These are phyloP conservation scores for Ceratina calcarata DNA, from an alignment of 1,140 invertebrate genomes.

Conservation along the genomic window DNA sequence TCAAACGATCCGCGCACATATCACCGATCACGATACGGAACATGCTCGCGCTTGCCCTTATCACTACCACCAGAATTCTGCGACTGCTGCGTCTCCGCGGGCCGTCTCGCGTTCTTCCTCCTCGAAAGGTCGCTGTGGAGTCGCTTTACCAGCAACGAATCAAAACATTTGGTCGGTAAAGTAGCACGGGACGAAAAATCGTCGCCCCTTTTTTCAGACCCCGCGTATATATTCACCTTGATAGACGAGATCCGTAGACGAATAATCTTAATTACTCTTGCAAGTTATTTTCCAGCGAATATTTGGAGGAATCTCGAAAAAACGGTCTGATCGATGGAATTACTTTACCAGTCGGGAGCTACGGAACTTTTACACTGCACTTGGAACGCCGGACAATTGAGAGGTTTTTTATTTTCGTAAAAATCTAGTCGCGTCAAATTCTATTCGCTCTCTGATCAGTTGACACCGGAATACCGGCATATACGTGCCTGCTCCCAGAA, in stretches of 20 bases:
- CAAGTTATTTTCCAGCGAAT: too few relatives aligned
- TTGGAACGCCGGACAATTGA: background rate
- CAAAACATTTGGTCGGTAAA: constrained; percentile 44
- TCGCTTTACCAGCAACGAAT: constrained; percentile 53
- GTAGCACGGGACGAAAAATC: constrained; percentile 40
- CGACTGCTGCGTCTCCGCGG: constrained; percentile 50
- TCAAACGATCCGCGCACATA: constrained; percentile 39
- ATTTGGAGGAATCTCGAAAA: too few relatives aligned
- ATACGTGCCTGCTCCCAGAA: constrained; percentile 41
- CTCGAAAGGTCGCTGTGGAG: constrained; percentile 44
- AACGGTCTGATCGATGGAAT: too few relatives aligned
- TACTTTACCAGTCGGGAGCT: too few relatives aligned
- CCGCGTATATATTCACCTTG: constrained; percentile 7
- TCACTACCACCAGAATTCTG: constrained; percentile 54
- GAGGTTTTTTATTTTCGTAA: background rate
- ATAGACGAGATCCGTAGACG: background rate
- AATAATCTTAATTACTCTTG: too few relatives aligned
- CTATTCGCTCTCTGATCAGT: constrained; percentile 32
- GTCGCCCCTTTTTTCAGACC: constrained; percentile 24
- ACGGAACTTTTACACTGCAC: background rate
- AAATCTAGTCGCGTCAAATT: background rate
- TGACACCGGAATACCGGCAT: constrained; percentile 40
- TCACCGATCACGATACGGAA: constrained; percentile 41
- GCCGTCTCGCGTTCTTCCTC: constrained; percentile 34
- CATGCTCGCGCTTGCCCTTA: constrained; percentile 47